Conservation (phyloP, 1,140 invertebrate species). For the Eumaeus atala region DNA sequence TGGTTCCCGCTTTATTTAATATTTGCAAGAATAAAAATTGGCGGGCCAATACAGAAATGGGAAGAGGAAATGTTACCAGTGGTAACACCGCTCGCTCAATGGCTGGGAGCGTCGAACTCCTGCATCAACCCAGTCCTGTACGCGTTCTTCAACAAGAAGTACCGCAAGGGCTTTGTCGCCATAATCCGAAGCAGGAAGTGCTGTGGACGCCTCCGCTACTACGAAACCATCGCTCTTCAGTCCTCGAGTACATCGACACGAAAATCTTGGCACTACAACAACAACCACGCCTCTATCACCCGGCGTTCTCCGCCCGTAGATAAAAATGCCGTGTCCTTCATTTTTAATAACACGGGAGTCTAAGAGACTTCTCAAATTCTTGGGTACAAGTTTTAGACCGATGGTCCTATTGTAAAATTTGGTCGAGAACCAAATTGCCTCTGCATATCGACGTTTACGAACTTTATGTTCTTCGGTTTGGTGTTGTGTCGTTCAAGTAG, state of each 20-base stretch:
- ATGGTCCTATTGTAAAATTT: neutral
- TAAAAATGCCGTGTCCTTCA: constrained; percentile 83
- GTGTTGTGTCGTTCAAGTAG: constrained; percentile 46
- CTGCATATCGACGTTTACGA: constrained; percentile 49
- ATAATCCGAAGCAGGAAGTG: constrained; percentile 89
- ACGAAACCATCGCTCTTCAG: constrained; percentile 88
- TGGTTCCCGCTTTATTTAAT: constrained; percentile 96
- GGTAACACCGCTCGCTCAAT: constrained; percentile 93
- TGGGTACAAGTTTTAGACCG: neutral
- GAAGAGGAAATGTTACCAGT: constrained; percentile 87
- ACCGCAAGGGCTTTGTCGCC: constrained; percentile 92
- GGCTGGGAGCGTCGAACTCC: constrained; percentile 96
- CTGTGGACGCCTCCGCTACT: constrained; percentile 87
- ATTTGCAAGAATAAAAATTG: constrained; percentile 90
- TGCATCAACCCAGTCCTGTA: constrained; percentile 99
- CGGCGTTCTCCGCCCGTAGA: constrained; percentile 78
- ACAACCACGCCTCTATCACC: constrained; percentile 78
- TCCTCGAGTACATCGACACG: constrained; percentile 87
- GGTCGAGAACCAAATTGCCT: neutral
- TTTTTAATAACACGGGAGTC: constrained; percentile 75
- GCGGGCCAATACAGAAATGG: constrained; percentile 79
- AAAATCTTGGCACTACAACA: constrained; percentile 87
- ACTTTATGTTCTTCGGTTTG: constrained; percentile 48
- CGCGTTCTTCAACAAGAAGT: constrained; percentile 98
- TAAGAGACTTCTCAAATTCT: constrained; percentile 30